Evolutionary conservation across 2,113 vertebrate genomes (phyloP).

Genomic region (Coracopsis vasa): DNA sequence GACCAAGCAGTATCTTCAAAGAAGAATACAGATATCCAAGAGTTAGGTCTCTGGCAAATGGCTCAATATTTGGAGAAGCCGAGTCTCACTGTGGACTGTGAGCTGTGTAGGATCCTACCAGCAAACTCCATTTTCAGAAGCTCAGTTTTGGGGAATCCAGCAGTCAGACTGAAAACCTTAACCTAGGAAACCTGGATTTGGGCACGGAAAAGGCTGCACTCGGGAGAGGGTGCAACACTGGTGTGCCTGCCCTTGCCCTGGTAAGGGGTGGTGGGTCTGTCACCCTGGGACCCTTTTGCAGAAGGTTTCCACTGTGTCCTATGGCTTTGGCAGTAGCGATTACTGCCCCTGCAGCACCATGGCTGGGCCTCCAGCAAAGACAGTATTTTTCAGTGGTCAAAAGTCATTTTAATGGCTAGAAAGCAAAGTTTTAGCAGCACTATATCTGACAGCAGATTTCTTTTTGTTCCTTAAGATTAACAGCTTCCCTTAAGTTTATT

Average conservation of each 20-base stretch:
- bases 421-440: not conserved
- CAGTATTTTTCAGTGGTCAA: not conserved
- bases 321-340: not conserved
- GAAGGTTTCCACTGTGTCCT: accelerated
- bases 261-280: not conserved
- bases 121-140: not conserved
- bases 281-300: not conserved
- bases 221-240: not conserved
- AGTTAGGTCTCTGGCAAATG: not conserved
- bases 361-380: too few relatives aligned
- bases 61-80: accelerated
- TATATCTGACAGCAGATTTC: not conserved
- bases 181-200: not conserved
- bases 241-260: not conserved
- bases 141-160: not conserved
- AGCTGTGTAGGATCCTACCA: not conserved
- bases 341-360: too few relatives aligned
- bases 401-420: not conserved
- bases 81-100: not conserved
- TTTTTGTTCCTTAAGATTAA: not conserved
- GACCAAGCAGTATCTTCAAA: not conserved
- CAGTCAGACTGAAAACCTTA: not conserved
- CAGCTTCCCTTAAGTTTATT: not conserved
- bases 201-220: accelerated
- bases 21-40: not conserved